Conservation (phyloP, 2,113 vertebrate species). For the Taxidea taxus region DNA sequence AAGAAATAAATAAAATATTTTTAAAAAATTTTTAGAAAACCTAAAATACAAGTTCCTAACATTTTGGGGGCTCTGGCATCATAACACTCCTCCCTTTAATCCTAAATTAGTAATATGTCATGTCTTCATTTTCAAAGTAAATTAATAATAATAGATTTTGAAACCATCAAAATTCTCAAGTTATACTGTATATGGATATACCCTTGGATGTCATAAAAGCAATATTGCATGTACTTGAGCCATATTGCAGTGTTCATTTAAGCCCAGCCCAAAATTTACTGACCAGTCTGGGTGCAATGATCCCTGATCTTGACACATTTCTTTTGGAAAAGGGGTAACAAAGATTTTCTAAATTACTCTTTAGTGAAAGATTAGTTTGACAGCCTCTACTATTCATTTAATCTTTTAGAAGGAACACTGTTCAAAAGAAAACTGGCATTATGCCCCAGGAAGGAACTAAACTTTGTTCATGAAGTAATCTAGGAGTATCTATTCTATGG, state of each 20-base stretch:
- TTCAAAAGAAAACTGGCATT: background rate
- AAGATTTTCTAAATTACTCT: background rate
- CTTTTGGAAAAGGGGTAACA: background rate
- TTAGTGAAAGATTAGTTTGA: background rate
- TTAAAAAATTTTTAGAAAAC: too few species aligned
- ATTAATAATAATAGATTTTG: background rate
- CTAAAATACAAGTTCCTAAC: background rate
- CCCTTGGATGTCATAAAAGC: background rate
- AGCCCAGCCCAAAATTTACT: background rate
- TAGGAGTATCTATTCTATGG: background rate
- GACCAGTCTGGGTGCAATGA: background rate
- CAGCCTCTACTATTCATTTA: background rate
- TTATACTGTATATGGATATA: background rate
- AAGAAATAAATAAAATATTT: too few species aligned
- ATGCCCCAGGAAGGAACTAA: background rate
- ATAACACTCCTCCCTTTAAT: background rate
- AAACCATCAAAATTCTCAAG: background rate
- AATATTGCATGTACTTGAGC: background rate
- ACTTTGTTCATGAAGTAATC: background rate
- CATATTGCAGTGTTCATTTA: background rate
- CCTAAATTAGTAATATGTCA: background rate
- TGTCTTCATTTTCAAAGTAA: background rate
- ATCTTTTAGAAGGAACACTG: background rate
- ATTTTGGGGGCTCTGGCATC: background rate
- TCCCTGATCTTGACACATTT: background rate